These are phyloP conservation scores for Hemibagrus guttatus DNA, from an alignment of 2,797 vertebrate species.

Conservation along the genomic window DNA sequence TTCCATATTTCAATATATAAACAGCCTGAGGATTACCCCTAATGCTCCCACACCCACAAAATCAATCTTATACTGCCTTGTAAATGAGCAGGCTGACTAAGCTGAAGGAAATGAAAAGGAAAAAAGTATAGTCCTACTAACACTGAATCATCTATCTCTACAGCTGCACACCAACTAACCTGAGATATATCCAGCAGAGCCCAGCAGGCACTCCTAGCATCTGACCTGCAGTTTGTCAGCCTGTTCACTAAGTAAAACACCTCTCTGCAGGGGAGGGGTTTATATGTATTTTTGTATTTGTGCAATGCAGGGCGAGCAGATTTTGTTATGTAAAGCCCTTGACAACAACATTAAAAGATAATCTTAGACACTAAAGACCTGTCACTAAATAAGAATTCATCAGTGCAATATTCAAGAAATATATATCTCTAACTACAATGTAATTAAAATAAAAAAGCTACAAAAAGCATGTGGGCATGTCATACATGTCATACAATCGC, in stretches of 20 bases:
- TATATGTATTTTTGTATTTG: slow-evolving; percentile 46
- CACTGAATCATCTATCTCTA: slow-evolving; percentile 18
- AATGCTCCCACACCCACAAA: slow-evolving; percentile 53
- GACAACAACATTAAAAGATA: background rate
- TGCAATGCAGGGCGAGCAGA: background rate
- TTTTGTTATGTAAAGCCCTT: background rate
- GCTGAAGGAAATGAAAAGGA: slow-evolving; percentile 66
- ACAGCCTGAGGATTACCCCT: slow-evolving; percentile 58
- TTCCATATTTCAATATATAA: background rate
- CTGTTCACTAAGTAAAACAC: slow-evolving; percentile 36
- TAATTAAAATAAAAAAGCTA: background rate
- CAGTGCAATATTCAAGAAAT: background rate
- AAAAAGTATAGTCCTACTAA: slow-evolving; percentile 61
- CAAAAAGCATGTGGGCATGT: background rate
- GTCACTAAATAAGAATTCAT: background rate
- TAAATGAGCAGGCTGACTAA: slow-evolving; percentile 56
- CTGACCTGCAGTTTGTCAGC: slow-evolving; percentile 16
- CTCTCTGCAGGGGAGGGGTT: background rate
- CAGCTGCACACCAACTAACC: slow-evolving; percentile 12
- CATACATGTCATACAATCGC: background rate
- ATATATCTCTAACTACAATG: background rate
- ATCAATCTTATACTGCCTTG: slow-evolving; percentile 59
- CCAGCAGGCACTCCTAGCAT: background rate
- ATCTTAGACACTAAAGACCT: background rate
- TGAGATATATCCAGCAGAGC: slow-evolving; percentile 19